Base-by-base conservation (phyloP, 2,113 vertebrate species). In the Sciurus niger region DNA sequence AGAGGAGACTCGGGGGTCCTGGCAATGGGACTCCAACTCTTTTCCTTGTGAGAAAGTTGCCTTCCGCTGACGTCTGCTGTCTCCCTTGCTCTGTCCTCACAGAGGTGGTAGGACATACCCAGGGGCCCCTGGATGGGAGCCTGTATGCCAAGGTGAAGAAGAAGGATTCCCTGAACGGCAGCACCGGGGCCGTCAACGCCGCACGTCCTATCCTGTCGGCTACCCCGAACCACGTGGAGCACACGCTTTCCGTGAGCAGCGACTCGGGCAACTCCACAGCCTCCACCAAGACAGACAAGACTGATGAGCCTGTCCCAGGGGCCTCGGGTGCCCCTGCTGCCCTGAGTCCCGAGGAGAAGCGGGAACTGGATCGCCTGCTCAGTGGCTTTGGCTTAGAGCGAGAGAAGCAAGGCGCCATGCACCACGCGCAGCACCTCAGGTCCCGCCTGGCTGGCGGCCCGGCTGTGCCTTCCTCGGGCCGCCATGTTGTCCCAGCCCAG, bases 141-240 rank as follows among this genome's bases (percentile, higher is more conserved):
- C 99, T 99, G 92, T 99, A 99, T 13, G 99, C 99, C 98, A 99
- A 99, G 98, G 99, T 99, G 96, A 99, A 99, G 97, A 99, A 99
- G 99, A 99, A 99, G 98, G 99, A 99, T 84, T 99, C 99, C 20
- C 94, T 99, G 48, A 98, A 99, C 98, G 98, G 98, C 93, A 98
- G 98, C 94, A 97, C 99, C 0, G 99, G 98, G n/a, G 96, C 99
- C 0, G 98, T 99, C 90, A 99, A 98, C 11, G 86, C 98, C 1
- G 96, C 99, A 8, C 99, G 99, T 28, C 98, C 99, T 74, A 98
- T 98, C 0, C 98, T 99, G 0, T 98, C 98, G 0, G 98, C 98
- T 46, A 86, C 98, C 0, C 98, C 99, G 80, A 99, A 99, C 96
- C 99, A 99, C 82, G 99, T 99, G 0, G 99, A 99, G 97, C 99